A percentile compares a stretch with the other conserved stretches of the same genome.
These are phyloP conservation scores for Lepus americanus DNA, from an alignment of 2,113 vertebrate species.

Conservation along the genomic window DNA sequence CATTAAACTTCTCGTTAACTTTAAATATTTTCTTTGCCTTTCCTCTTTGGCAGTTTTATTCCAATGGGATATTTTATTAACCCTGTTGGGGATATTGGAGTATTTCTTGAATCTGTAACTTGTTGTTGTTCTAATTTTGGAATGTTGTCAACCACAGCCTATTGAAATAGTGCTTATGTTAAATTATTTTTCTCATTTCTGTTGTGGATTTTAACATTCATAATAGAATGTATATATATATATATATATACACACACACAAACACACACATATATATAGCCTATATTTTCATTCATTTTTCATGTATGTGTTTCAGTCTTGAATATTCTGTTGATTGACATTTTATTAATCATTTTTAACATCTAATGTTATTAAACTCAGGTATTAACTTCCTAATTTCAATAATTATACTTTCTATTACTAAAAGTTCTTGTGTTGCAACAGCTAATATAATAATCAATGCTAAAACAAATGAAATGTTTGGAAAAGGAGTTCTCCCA, in stretches of 20 bases:
- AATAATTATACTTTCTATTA: background rate
- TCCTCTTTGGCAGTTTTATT: conserved; percentile 17
- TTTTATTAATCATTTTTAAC: conserved; percentile 7
- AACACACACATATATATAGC: too few species aligned
- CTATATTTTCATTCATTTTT: background rate
- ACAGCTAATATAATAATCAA: background rate
- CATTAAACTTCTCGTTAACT: background rate
- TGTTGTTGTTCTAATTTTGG: background rate
- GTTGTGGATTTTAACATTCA: background rate
- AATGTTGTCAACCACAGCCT: background rate
- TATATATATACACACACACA: background rate
- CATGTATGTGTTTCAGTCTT: background rate
- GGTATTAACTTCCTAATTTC: conserved; percentile 23
- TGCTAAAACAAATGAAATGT: background rate
- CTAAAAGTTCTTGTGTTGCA: background rate
- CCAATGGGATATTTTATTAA: background rate
- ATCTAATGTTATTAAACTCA: conserved; percentile 1
- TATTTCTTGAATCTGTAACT: background rate
- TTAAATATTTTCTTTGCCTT: conserved; percentile 23
- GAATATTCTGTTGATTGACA: background rate
- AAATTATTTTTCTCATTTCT: background rate
- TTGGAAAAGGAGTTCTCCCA: background rate
- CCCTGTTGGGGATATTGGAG: background rate
- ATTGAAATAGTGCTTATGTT: background rate
- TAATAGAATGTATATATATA: background rate